A percentile compares a stretch with the other conserved stretches of the same genome.
Conservation (phyloP, 23 tunicate species). For the Oikopleura vanhoeffeni region DNA sequence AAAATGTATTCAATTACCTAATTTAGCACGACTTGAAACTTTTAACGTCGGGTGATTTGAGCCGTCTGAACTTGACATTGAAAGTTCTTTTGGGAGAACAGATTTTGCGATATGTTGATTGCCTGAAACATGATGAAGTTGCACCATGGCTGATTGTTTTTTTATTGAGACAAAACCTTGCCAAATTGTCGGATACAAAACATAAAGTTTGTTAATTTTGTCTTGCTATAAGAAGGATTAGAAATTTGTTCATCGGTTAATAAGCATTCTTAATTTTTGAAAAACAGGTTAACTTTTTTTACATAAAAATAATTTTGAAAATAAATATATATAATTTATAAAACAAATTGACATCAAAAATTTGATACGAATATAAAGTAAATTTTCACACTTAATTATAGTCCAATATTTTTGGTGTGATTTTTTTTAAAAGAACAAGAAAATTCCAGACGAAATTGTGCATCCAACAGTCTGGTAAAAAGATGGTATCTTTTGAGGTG, state of each 20-base stretch:
- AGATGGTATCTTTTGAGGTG: too few relatives aligned
- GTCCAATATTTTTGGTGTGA: too few relatives aligned
- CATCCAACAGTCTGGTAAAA: too few relatives aligned
- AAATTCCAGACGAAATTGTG: too few relatives aligned
- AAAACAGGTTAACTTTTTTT: too few relatives aligned
- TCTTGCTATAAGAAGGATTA: neutral
- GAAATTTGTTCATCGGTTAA: neutral
- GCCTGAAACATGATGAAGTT: conserved; percentile 1
- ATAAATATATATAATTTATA: too few relatives aligned
- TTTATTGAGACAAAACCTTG: neutral
- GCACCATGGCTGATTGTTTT: neutral
- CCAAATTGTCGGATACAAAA: neutral
- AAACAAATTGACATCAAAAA: too few relatives aligned
- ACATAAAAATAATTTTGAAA: too few relatives aligned
- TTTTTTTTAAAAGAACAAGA: too few relatives aligned
- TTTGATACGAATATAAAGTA: too few relatives aligned
- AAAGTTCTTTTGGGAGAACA: neutral
- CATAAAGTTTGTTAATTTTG: neutral
- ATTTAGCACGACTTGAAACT: neutral
- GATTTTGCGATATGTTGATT: neutral
- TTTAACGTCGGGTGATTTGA: neutral
- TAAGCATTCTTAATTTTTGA: too few relatives aligned
- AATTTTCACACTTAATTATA: too few relatives aligned
- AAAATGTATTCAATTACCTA: neutral
- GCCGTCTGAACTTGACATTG: neutral